Evolutionary conservation across 2,797 vertebrate genomes (phyloP).

Genomic region (Helarctos malayanus): DNA sequence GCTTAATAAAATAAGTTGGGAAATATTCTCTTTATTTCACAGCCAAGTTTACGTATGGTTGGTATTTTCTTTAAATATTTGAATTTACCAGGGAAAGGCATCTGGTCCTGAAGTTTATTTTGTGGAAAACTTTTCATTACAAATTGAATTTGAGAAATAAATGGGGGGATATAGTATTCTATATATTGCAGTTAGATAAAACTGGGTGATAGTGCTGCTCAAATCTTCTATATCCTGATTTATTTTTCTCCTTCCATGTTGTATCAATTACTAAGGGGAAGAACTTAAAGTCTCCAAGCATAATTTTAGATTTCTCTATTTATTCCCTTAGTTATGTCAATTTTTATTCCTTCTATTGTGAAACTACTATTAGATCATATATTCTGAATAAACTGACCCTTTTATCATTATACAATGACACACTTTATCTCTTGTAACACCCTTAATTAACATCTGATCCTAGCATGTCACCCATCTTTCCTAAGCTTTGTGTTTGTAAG

Average conservation of each 20-base stretch:
- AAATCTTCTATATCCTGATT: not conserved
- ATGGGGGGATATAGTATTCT: not conserved
- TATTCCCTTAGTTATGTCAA: not conserved
- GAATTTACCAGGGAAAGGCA: not conserved
- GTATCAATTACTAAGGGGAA: not conserved
- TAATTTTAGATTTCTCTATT: not conserved
- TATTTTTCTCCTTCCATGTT: not conserved
- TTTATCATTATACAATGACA: not conserved
- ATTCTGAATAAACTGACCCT: not conserved
- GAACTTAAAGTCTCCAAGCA: not conserved
- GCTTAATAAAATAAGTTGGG: not conserved
- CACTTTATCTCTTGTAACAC: not conserved
- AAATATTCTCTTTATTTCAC: not conserved
- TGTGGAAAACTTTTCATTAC: not conserved
- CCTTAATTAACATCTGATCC: not conserved
- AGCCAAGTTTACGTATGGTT: not conserved
- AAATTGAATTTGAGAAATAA: not conserved
- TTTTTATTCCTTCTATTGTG: not conserved
- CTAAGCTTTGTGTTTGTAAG: not conserved
- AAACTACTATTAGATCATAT: not conserved
- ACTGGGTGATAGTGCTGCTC: not conserved
- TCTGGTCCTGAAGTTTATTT: not conserved
- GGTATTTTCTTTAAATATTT: not conserved
- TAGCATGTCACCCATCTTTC: not conserved
- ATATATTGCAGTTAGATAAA: not conserved